phyloP scores from a whole-genome alignment of 1,140 invertebrate species.

The Bombus superbus region DNA sequence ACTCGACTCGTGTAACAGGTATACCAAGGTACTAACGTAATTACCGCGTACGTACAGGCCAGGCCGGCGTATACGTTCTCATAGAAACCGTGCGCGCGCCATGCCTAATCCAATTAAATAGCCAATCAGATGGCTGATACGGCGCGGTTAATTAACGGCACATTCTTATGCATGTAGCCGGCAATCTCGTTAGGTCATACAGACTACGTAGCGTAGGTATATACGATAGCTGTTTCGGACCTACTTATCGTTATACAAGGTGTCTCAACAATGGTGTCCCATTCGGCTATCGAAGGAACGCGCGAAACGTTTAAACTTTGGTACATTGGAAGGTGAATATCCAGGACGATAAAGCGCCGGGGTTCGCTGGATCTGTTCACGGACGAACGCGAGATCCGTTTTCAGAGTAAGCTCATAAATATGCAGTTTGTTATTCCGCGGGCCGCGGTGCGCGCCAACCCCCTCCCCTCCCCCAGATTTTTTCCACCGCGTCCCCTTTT shows the following conservation, averaged over 20 bases:
- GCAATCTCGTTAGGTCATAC: conserved; percentile 70
- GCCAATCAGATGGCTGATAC: conserved; percentile 75
- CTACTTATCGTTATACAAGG: conserved; percentile 66
- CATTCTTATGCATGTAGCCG: conserved; percentile 75
- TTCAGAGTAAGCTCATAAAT: conserved; percentile 70
- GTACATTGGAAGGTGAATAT: not conserved
- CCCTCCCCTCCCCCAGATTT: not conserved
- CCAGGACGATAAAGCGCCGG: too few species aligned
- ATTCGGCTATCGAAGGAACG: not conserved
- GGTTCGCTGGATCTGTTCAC: not conserved
- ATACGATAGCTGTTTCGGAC: conserved; percentile 1
- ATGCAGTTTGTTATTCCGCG: conserved; percentile 62
- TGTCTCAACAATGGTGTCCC: conserved; percentile 7
- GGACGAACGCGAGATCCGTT: conserved; percentile 48
- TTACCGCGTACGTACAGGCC: conserved; percentile 54
- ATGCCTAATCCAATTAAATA: conserved; percentile 77
- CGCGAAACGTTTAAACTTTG: conserved; percentile 15
- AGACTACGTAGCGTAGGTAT: not conserved
- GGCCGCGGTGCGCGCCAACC: not conserved
- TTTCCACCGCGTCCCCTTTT: not conserved
- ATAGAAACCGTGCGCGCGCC: conserved; percentile 62
- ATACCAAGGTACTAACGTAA: conserved; percentile 61
- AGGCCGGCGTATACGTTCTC: conserved; percentile 56
- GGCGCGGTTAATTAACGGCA: conserved; percentile 75
- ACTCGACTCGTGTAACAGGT: conserved; percentile 56